These are phyloP conservation scores for Pogonomyrmex barbatus DNA, from an alignment of 1,140 invertebrate genomes.

Conservation along the genomic window DNA sequence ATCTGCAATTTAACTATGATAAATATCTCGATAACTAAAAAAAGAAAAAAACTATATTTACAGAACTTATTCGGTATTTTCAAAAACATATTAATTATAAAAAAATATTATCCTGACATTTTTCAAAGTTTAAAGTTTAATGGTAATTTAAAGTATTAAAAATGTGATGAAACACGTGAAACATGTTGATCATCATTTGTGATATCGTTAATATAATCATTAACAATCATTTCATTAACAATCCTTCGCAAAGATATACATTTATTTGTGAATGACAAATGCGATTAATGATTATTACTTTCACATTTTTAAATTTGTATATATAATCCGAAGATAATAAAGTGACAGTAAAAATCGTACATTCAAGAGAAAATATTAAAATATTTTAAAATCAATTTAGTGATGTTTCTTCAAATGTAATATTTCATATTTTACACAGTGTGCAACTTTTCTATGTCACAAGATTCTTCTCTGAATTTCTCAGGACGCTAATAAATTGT, in stretches of 20 bases:
- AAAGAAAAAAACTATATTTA: background rate
- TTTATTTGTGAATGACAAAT: background rate
- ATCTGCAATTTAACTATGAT: background rate
- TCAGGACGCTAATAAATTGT: conserved; percentile 43
- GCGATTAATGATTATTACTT: background rate
- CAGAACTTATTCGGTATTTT: background rate
- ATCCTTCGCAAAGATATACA: background rate
- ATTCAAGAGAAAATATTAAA: background rate
- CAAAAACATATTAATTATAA: background rate
- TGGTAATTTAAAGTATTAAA: background rate
- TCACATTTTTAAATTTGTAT: background rate
- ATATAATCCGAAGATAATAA: background rate
- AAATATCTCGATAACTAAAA: background rate
- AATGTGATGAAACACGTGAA: background rate
- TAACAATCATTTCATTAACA: background rate
- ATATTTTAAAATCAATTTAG: background rate
- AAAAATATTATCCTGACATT: background rate
- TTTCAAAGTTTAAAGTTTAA: conserved; percentile 14
- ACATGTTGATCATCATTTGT: conserved; percentile 1
- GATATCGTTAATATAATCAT: background rate
- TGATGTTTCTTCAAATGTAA: conserved; percentile 1
- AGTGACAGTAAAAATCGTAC: background rate
- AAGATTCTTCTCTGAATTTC: background rate
- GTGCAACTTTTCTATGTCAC: background rate
- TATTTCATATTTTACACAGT: background rate